phyloP scores from a whole-genome alignment of 2,797 vertebrate genomes.

The Hypotaenidia philippensis region DNA sequence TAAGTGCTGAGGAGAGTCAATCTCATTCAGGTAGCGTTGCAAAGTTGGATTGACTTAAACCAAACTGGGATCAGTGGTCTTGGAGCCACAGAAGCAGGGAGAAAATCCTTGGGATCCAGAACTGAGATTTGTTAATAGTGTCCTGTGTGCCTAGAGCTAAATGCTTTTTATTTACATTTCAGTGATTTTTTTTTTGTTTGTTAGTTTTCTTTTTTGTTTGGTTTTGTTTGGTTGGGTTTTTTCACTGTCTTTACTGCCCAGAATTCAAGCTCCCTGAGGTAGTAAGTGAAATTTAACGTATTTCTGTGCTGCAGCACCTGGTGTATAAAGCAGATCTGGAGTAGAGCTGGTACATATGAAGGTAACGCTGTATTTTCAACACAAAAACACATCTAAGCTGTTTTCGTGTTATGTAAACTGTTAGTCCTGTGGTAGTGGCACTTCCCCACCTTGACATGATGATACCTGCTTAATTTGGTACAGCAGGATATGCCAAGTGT shows the following conservation, averaged over 20 bases:
- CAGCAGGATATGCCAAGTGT: not conserved
- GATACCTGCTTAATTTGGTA: not conserved
- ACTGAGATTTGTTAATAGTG: not conserved
- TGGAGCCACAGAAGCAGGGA: not conserved
- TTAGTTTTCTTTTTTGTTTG: no score
- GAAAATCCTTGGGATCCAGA: not conserved
- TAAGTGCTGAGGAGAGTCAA: not conserved
- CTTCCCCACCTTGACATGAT: not conserved
- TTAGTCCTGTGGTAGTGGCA: not conserved
- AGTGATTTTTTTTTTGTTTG: not conserved
- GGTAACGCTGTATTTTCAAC: not conserved
- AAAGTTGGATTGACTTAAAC: not conserved
- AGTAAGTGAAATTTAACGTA: not conserved
- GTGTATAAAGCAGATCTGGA: not conserved
- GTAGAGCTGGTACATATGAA: not conserved
- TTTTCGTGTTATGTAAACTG: not conserved
- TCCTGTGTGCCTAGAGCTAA: not conserved
- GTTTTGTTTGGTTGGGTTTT: no score
- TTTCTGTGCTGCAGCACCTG: not conserved
- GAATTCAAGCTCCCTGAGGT: not conserved
- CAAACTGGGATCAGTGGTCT: not conserved
- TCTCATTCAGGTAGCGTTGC: not conserved
- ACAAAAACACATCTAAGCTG: not conserved
- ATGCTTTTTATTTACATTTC: not conserved
- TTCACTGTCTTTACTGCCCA: not conserved